Conservation (phyloP, 92 coral and sea anemone genomes). For the Hydrozoanthus gracilis region DNA sequence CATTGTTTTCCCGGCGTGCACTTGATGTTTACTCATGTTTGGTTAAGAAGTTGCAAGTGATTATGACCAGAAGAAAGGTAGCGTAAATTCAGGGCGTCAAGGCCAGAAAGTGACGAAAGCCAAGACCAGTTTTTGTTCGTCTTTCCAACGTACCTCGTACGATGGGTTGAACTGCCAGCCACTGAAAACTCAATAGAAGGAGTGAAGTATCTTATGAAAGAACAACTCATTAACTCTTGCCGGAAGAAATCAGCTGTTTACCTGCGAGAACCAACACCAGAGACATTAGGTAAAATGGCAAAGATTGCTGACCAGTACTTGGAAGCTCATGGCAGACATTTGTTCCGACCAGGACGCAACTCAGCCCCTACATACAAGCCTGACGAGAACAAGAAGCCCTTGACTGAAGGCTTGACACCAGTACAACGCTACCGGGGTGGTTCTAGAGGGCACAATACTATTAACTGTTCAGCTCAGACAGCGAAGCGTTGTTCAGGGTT, state of each 20-base stretch:
- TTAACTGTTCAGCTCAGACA: not conserved
- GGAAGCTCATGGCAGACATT: conserved; percentile 56
- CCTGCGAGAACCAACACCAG: conserved; percentile 55
- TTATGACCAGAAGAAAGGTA: conserved; percentile 52
- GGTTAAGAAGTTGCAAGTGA: conserved; percentile 50
- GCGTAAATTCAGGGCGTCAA: conserved; percentile 52
- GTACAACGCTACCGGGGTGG: conserved; percentile 27
- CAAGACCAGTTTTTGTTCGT: conserved; percentile 55
- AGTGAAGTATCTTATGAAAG: conserved; percentile 54
- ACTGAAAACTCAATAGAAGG: conserved; percentile 45
- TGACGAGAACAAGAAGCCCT: not conserved
- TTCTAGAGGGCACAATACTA: conserved; percentile 30
- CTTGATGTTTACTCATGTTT: conserved; percentile 67
- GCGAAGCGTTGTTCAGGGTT: not conserved
- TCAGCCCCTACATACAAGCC: not conserved
- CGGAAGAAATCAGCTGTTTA: conserved; percentile 50
- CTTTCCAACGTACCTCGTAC: not conserved
- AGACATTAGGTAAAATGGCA: conserved; percentile 46
- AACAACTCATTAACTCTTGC: conserved; percentile 65
- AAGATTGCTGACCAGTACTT: conserved; percentile 69
- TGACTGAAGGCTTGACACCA: not conserved
- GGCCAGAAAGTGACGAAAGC: conserved; percentile 52
- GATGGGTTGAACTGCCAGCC: conserved; percentile 60
- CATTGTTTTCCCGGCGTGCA: conserved; percentile 39
- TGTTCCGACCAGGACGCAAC: conserved; percentile 25